Evolutionary conservation across 2,797 vertebrate species (phyloP), one percentile per base, ranked within the genome.

Genomic region (Lithobates sylvaticus): DNA sequence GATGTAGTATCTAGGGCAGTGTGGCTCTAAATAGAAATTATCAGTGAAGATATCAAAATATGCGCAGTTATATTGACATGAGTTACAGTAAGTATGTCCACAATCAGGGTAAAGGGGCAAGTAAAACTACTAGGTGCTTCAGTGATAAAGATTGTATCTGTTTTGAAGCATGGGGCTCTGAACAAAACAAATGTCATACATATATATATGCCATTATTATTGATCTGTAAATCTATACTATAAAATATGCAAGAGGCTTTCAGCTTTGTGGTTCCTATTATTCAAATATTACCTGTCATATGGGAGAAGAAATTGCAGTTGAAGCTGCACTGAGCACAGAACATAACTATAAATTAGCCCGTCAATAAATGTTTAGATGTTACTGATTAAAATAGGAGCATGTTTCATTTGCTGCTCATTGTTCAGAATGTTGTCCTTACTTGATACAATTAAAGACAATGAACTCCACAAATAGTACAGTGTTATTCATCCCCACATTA

Each of bases 171-270:
- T 58, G 16, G 32, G 71, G 58, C 54, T 70, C 83, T 61, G 36
- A 61, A 84, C 61, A 84, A 84, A 71, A 76, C 39, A 74, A 75
- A 36, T 76, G 70, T 69, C n/a, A 86, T 47, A 47, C 44, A 61
- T 61, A 61, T 61, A 80, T 47, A 44, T 86, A 78, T 54, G 42
- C 70, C 79, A 68, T 44, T 81, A 81, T 70, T 75, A 86, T 81
- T 42, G 64, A 86, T 81, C 72, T 58, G 23, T 5, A 70, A 81
- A 76, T 69, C 78, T 61, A 76, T 69, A 65, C 44, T 58, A 86
- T 86, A 15, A 86, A 86, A 81, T 86, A 86, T 86, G 78, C 78
- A 86, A 34, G 73, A 76, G 58, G 78, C 71, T 80, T 86, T 86
- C 61, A 76, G 84, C 72, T 47, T 73, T 27, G 76, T 65, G 32